Evolutionary conservation across 2,888 invertebrate species (phyloP).

Genomic region (Eudemis profundana): DNA sequence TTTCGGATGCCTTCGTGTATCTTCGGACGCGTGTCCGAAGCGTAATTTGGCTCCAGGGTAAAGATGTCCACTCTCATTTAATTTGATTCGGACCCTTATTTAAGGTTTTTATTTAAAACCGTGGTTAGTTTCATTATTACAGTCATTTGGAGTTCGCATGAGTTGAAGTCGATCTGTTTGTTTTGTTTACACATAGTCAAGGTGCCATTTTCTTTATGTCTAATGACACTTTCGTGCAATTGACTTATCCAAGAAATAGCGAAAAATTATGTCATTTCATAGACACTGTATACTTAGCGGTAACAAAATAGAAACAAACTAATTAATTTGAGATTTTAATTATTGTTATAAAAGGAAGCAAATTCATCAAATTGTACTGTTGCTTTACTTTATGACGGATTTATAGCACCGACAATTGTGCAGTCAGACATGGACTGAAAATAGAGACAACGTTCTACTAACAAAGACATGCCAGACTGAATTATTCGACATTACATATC

Average conservation of each 20-base stretch:
- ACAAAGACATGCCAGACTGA: too few species aligned
- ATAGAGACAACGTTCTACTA: neutral
- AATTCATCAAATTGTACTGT: neutral
- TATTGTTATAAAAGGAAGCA: neutral
- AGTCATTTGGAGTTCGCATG: slow-evolving; percentile 54
- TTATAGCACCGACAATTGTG: neutral
- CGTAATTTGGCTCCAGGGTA: slow-evolving; percentile 55
- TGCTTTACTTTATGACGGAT: neutral
- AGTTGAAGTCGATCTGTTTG: neutral
- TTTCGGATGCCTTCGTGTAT: slow-evolving; percentile 63
- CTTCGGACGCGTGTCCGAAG: slow-evolving; percentile 69
- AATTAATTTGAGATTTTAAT: neutral
- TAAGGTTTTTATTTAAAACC: slow-evolving; percentile 55
- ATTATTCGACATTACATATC: too few species aligned
- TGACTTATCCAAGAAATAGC: neutral
- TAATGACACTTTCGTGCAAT: neutral
- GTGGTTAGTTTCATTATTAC: slow-evolving; percentile 60
- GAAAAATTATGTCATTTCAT: slow-evolving; percentile 4
- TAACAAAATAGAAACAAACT: neutral
- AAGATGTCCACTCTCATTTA: slow-evolving; percentile 53
- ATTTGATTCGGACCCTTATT: slow-evolving; percentile 56
- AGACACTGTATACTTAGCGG: neutral
- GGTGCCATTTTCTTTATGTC: neutral
- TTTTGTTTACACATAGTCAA: slow-evolving; percentile 1
- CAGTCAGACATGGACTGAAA: neutral